These are phyloP conservation scores for Antrozous pallidus DNA, from an alignment of 2,797 vertebrate genomes.

Conservation along the genomic window DNA sequence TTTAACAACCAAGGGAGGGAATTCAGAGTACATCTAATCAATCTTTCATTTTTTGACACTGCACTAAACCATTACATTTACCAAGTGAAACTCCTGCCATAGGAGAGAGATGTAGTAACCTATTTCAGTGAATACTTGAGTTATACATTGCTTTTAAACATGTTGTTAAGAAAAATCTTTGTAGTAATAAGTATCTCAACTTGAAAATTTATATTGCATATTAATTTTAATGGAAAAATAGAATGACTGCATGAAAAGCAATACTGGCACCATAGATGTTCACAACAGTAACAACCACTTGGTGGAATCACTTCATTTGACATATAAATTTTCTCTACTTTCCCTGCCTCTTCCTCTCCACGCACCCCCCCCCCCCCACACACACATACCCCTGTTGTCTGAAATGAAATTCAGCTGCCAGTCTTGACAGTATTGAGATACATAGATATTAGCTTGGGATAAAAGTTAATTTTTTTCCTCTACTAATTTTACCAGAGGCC, in stretches of 20 bases:
- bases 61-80: neutral
- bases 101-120: neutral
- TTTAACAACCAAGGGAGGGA: neutral
- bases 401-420: neutral
- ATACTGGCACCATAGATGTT: neutral
- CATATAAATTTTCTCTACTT: neutral
- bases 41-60: neutral
- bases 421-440: neutral
- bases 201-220: neutral
- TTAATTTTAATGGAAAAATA: neutral
- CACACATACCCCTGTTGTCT: neutral
- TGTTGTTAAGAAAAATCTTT: neutral
- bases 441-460: neutral
- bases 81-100: neutral
- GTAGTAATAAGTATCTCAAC: neutral
- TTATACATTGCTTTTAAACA: neutral
- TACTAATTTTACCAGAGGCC: conserved; percentile 20
- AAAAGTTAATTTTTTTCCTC: neutral
- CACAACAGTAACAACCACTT: neutral
- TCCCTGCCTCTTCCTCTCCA: neutral
- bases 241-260: neutral
- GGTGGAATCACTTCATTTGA: neutral
- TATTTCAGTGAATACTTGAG: neutral
- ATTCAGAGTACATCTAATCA: neutral
- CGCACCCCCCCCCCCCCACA: accelerated